Evolutionary conservation across 2,888 invertebrate genomes (phyloP), one percentile per base, ranked within the genome.

Genomic region (Apamea monoglypha): DNA sequence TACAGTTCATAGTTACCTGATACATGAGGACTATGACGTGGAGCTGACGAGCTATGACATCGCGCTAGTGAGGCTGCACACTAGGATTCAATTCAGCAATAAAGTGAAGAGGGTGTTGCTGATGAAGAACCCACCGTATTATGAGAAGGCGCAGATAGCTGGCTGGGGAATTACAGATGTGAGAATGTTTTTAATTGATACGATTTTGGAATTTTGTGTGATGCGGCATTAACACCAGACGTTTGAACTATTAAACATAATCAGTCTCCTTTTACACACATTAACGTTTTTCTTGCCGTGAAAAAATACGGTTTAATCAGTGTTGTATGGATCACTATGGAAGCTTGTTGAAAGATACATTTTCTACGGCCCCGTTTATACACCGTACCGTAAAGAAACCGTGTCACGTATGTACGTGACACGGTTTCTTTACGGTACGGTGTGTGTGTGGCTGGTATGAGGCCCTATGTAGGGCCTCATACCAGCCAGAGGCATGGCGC

Each of bases 81-180:
- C 40, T 29, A 25, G 0, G 14, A 64, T 82, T 5, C 12, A 16
- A 44, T 84, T 84, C 56, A 76, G 16, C n/a, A 25, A 66, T 0
- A 80, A 79, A 3, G 84, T 84, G 40, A 76, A 76, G 36, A 67
- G 67, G 44, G 69, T 76, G 12, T 1, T 59, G 5, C 18, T 84
- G 2, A 64, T 84, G 76, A 36, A 59, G 53, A 71, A 71, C 5
- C 84, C 80, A 0, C 80, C 84, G 10, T 84, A 85, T 50, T 59
- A 12, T 53, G 85, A 85, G 32, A 84, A 81, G 64, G 85, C 81
- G n/a, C 81, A 72, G n/a, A 25, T 76, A 59, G 84, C 85, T 44
- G 84, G 81, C 18, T 84, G 84, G 85, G 85, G 85, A 64, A 10
- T 74, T 3, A 68, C 36, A 1, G 40, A 84, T 76, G 83, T 84